Conservation (phyloP, 2,797 vertebrate species). For the Lutjanus campechanus region DNA sequence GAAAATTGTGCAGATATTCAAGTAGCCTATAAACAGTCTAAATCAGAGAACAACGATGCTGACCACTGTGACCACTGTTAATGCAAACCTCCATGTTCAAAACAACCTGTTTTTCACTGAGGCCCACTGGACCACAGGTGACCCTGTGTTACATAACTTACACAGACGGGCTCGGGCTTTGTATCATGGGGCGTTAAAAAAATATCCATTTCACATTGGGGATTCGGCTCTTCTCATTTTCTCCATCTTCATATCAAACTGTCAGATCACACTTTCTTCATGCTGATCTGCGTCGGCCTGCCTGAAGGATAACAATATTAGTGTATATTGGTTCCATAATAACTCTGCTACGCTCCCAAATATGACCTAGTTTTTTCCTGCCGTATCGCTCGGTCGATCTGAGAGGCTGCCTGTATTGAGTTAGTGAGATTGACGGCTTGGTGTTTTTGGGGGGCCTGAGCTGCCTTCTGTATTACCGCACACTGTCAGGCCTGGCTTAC, state of each 20-base stretch:
- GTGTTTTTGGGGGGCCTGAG: conserved; percentile 44
- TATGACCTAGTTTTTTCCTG: conserved; percentile 59
- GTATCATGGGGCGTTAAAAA: conserved; percentile 25
- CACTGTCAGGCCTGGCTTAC: conserved; percentile 56
- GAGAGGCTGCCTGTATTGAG: conserved; percentile 63
- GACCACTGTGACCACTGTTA: background rate
- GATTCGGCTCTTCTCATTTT: conserved; percentile 37
- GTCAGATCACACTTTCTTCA: conserved; percentile 49
- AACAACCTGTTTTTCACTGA: conserved; percentile 20
- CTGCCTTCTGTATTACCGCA: conserved; percentile 63
- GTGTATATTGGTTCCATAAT: conserved; percentile 60
- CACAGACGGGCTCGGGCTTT: conserved; percentile 47
- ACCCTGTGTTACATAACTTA: conserved; percentile 53
- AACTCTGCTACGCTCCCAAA: conserved; percentile 42
- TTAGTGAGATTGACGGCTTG: conserved; percentile 68
- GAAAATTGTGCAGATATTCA: background rate
- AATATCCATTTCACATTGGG: conserved; percentile 57
- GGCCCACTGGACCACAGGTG: conserved; percentile 46
- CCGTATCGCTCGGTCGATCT: conserved; percentile 61
- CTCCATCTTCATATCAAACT: conserved; percentile 49
- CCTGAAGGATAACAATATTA: conserved; percentile 59
- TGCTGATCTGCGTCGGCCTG: conserved; percentile 36
- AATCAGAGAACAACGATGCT: background rate
- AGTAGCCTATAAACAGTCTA: background rate
- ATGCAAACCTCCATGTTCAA: background rate